Conservation (phyloP, 2,113 vertebrate genomes). For the Vidua macroura region DNA sequence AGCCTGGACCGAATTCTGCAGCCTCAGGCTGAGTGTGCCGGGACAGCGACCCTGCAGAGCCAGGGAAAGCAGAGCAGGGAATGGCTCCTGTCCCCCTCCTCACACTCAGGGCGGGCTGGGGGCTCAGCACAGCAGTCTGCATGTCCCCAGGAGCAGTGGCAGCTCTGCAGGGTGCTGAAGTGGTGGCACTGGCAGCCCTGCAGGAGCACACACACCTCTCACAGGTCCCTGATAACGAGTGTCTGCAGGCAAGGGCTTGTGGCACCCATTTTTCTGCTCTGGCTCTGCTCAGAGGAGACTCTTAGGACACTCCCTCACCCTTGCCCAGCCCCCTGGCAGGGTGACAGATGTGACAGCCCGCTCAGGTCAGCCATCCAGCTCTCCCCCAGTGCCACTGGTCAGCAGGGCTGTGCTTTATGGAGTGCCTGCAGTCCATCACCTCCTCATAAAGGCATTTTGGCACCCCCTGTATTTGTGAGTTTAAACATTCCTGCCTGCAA, state of each 20-base stretch:
- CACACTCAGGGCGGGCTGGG: fast-evolving
- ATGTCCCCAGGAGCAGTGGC: fast-evolving
- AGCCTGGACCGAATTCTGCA: neutral
- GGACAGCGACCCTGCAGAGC: fast-evolving
- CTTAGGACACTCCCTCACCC: neutral
- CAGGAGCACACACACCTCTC: neutral
- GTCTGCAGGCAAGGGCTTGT: neutral
- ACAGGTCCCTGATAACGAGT: fast-evolving
- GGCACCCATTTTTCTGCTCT: fast-evolving
- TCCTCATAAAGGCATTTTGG: neutral
- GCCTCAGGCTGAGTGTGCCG: fast-evolving
- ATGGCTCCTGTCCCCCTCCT: fast-evolving
- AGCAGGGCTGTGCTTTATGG: neutral
- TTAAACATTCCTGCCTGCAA: slow-evolving; percentile 25
- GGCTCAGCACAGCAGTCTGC: neutral
- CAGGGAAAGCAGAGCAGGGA: neutral
- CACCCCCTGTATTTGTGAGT: neutral
- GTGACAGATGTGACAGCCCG: neutral
- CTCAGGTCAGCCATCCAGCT: neutral
- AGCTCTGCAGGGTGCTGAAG: fast-evolving
- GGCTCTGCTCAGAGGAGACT: neutral
- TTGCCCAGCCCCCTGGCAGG: neutral
- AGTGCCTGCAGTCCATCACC: neutral
- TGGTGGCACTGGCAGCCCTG: neutral
- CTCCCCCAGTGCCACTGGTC: neutral